These are phyloP conservation scores for Baryphthengus martii DNA, from an alignment of 2,113 vertebrate species.

Conservation along the genomic window DNA sequence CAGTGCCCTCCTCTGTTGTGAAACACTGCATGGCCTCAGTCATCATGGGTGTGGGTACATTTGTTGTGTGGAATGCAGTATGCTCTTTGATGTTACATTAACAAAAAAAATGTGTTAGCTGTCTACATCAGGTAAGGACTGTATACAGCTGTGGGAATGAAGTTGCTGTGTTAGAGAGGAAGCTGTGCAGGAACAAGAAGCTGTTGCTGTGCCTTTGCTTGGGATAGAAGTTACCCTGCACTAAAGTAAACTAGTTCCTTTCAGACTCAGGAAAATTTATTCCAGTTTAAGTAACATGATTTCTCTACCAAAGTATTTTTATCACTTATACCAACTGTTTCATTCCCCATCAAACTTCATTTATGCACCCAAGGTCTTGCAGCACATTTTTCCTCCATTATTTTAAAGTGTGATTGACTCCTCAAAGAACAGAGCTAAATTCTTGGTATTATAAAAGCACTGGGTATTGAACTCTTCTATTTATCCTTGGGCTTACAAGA, in stretches of 20 bases:
- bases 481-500: slow-evolving; percentile 32
- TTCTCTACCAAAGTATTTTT: not conserved
- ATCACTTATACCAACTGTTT: not conserved
- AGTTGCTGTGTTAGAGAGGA: not conserved
- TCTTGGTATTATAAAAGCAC: not conserved
- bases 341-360: not conserved
- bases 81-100: not conserved
- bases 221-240: not conserved
- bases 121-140: not conserved
- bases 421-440: not conserved
- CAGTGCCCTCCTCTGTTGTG: not conserved
- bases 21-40: not conserved
- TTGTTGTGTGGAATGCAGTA: not conserved
- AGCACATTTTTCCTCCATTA: not conserved
- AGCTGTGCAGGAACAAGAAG: not conserved
- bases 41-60: not conserved
- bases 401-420: not conserved
- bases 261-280: not conserved
- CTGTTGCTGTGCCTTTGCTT: not conserved
- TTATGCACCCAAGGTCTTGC: not conserved
- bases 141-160: not conserved
- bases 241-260: not conserved
- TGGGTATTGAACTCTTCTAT: not conserved
- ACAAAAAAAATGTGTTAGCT: not conserved
- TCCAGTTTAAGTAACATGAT: not conserved